These are phyloP conservation scores for Pseudochirops cupreus DNA, from an alignment of 2,797 vertebrate species.

Conservation along the genomic window DNA sequence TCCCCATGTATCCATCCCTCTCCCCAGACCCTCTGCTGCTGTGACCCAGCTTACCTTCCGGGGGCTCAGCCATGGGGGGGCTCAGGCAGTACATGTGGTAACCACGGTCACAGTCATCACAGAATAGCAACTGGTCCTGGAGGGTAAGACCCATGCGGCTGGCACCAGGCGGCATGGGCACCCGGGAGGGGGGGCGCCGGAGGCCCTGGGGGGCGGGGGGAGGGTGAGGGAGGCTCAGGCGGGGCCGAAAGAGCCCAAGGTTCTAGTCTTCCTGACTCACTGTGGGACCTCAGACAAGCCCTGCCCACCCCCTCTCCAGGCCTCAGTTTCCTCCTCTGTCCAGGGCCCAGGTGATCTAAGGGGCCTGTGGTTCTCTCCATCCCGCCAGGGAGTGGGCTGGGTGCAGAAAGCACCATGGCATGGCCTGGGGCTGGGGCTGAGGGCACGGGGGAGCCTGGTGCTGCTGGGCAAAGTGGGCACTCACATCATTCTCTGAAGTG, in stretches of 20 bases:
- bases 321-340: neutral
- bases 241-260: constrained; percentile 41
- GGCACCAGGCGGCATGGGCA: constrained; percentile 72
- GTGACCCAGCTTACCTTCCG: constrained; percentile 89
- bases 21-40: neutral
- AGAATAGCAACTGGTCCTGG: constrained; percentile 96
- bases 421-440: neutral
- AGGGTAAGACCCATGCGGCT: constrained; percentile 74
- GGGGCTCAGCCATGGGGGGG: constrained; percentile 95
- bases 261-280: constrained; percentile 21
- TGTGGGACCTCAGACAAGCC: neutral
- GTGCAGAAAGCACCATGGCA: neutral
- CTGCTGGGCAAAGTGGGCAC: constrained; percentile 47
- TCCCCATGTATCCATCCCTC: neutral
- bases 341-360: constrained; percentile 11
- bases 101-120: constrained; percentile 95
- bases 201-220: constrained; percentile 64
- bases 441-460: too few species aligned
- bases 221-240: constrained; percentile 58
- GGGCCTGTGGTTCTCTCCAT: neutral
- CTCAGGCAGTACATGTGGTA: constrained; percentile 98
- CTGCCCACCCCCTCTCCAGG: constrained; percentile 25
- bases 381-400: neutral
- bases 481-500: constrained; percentile 96
- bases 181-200: constrained; percentile 67